A percentile compares a stretch with the other conserved stretches of the same genome.
phyloP scores from a whole-genome alignment of 1,140 invertebrate species.

The Rhizoglyphus robini region DNA sequence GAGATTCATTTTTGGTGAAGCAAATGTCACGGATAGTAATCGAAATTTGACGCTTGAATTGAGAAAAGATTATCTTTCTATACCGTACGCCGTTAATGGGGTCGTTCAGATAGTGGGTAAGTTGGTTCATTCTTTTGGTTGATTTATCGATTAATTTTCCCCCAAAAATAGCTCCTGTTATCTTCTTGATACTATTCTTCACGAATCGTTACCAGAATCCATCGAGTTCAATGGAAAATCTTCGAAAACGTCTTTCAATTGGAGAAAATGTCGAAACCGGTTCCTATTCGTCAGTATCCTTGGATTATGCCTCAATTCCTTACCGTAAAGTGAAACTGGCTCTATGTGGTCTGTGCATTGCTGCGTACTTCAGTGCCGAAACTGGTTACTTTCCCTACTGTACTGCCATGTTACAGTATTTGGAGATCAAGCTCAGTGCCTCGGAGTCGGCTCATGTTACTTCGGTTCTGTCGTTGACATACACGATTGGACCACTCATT shows the following conservation, averaged over 20 bases:
- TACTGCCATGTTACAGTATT: neutral
- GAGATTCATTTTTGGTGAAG: neutral
- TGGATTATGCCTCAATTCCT: neutral
- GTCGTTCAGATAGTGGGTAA: neutral
- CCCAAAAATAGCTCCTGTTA: neutral
- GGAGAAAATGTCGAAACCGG: neutral
- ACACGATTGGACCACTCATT: neutral
- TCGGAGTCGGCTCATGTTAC: neutral
- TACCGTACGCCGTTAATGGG: neutral
- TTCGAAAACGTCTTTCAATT: neutral
- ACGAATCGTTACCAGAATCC: neutral
- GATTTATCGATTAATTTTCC: neutral
- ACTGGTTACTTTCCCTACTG: neutral
- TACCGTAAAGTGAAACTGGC: neutral
- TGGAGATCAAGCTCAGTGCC: neutral
- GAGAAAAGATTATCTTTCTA: neutral
- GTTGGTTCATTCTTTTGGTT: neutral
- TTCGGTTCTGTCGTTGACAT: neutral
- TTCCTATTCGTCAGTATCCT: neutral
- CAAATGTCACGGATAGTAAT: neutral
- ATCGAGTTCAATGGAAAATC: neutral
- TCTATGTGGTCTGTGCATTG: neutral
- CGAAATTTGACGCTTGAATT: neutral
- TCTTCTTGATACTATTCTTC: neutral
- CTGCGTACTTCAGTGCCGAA: neutral